Evolutionary conservation across 2,113 vertebrate species (phyloP).

Genomic region (Notothenia coriiceps): DNA sequence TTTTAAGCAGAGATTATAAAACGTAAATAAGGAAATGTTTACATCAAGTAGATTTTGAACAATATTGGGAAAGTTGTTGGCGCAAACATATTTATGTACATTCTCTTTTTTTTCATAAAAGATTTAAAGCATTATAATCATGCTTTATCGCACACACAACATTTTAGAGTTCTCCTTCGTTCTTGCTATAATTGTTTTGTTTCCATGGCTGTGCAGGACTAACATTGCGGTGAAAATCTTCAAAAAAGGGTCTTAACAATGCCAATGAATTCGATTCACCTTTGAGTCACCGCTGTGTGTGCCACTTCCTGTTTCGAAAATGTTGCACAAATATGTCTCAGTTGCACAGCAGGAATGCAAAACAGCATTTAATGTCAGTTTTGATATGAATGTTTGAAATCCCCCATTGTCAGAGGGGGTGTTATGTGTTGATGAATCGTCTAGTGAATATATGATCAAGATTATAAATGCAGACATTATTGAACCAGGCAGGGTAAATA

Average conservation of each 20-base stretch:
- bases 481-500: not conserved
- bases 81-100: too few relatives aligned
- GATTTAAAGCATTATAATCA: too few relatives aligned
- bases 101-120: too few relatives aligned
- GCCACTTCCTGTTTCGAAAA: conserved; percentile 61
- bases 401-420: not conserved
- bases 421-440: not conserved
- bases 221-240: too few relatives aligned
- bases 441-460: conserved; percentile 10
- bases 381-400: conserved; percentile 48
- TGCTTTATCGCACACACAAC: too few relatives aligned
- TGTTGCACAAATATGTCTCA: conserved; percentile 57
- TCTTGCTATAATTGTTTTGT: too few relatives aligned
- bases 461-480: not conserved
- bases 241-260: not conserved
- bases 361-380: conserved; percentile 33
- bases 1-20: too few relatives aligned
- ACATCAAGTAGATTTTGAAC: too few relatives aligned
- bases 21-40: too few relatives aligned
- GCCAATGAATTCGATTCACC: conserved; percentile 13
- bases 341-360: conserved; percentile 42
- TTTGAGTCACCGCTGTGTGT: conserved; percentile 28
- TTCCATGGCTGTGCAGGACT: too few relatives aligned
- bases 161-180: too few relatives aligned
- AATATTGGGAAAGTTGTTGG: too few relatives aligned